Base-by-base conservation (phyloP, 2,888 invertebrate genomes). In the Leucania comma region DNA sequence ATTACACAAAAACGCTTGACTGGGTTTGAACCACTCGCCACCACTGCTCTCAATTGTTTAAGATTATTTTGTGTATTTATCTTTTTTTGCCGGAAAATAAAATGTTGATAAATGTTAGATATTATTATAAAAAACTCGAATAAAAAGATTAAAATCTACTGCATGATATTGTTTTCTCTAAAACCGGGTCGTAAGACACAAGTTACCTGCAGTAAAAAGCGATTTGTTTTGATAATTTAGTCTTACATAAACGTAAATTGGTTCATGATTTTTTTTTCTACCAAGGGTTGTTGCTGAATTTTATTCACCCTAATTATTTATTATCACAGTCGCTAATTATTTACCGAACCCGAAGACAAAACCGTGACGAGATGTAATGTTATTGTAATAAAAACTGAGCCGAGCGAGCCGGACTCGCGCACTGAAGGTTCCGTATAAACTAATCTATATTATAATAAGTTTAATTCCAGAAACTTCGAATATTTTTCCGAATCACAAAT, bases 261-360 rank as follows among this genome's bases (percentile, higher is more conserved):
- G 22, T 53, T 48, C 26, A 29, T 32, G 9, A 26, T 51, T 12
- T 54, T 17, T 38, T n/a, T 48, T n/a, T 56, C 24, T 22, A 50
- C 26, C 4, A 54, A 65, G 20, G 24, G n/a, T 58, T 68, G 26
- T 17, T 20, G 9, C 24, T 42, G 26, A 42, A 64, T 64, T 72
- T 42, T 59, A 81, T 72, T 61, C 61, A 79, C 78, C 82, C 82
- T 77, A 62, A 81, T 65, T 72, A 65, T 81, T 79, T 81, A 77
- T 65, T 65, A 68, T 48, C 22, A 53, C 51, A 1, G 17, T 67
- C 10, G 54, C 46, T 72, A 81, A 79, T 79, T 81, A 81, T 72
- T 79, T 77, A 65, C 20, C 26, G 4, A 71, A 62, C 10, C 60
- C 8, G 54, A 81, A n/a, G 38, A 68, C 60, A 72, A 74, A 12